Percentiles rank a stretch among this genome's conserved stretches.
These are phyloP conservation scores for Gadus chalcogrammus DNA, from an alignment of 2,113 vertebrate species.

Conservation along the genomic window DNA sequence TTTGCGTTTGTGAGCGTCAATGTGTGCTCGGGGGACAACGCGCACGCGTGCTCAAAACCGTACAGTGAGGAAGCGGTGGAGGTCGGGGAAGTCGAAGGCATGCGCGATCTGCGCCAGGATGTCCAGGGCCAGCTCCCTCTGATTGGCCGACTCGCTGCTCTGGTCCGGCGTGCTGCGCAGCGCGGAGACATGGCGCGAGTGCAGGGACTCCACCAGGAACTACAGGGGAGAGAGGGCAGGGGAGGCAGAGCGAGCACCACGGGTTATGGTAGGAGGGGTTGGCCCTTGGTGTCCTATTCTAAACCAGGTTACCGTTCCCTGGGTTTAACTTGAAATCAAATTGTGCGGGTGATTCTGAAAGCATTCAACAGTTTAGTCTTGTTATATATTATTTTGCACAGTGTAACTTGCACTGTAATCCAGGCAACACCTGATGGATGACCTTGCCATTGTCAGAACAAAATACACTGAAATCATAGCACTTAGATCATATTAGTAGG, in stretches of 20 bases:
- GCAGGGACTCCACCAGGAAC: conserved; percentile 96
- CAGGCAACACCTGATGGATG: no score
- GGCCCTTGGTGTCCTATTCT: no score
- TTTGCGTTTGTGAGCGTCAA: background rate
- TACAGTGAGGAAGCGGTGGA: conserved; percentile 94
- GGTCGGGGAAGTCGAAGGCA: conserved; percentile 97
- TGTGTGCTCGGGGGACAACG: background rate
- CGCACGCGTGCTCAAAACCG: conserved; percentile 29
- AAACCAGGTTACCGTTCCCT: no score
- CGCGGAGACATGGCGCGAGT: conserved; percentile 83
- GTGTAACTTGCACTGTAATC: no score
- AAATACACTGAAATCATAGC: no score
- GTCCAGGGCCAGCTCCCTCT: conserved; percentile 87
- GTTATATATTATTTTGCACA: no score
- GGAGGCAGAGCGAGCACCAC: background rate
- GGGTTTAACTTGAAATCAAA: no score
- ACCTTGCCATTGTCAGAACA: no score
- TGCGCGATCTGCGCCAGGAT: conserved; percentile 91
- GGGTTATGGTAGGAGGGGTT: no score
- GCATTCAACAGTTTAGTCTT: no score
- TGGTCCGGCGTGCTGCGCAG: conserved; percentile 74
- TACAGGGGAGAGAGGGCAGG: conserved; percentile 37
- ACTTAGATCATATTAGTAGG: no score
- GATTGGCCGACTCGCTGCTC: conserved; percentile 82
- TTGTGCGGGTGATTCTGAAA: no score